phyloP scores from a whole-genome alignment of 2,888 invertebrate species.

The Thymelicus sylvestris region DNA sequence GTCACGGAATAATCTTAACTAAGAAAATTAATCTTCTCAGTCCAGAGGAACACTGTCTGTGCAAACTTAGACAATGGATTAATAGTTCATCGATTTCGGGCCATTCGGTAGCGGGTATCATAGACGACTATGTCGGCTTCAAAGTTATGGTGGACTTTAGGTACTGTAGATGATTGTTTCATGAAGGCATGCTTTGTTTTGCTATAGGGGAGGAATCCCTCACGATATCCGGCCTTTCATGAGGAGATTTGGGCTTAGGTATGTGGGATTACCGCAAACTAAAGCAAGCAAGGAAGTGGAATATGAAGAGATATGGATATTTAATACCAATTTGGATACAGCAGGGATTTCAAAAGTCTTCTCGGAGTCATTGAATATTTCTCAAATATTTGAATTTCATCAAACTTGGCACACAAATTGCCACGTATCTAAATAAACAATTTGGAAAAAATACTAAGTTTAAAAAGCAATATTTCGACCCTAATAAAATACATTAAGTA shows the following conservation, averaged over 20 bases:
- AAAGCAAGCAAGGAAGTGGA: too few species aligned
- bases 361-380: too few species aligned
- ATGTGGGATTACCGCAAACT: too few species aligned
- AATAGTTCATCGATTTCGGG: conserved; percentile 83
- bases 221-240: too few species aligned
- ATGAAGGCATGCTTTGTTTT: conserved; percentile 8
- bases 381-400: too few species aligned
- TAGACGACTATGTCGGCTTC: conserved; percentile 14
- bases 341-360: too few species aligned
- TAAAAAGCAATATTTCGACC: conserved; percentile 18
- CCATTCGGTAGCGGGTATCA: conserved; percentile 60
- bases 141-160: neutral
- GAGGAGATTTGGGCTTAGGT: too few species aligned
- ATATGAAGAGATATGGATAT: too few species aligned
- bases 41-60: conserved; percentile 80
- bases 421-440: neutral
- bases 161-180: neutral
- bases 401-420: neutral
- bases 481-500: conserved; percentile 26
- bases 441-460: conserved; percentile 9
- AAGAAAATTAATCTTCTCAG: conserved; percentile 85
- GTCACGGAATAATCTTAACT: conserved; percentile 85
- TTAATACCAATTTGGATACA: too few species aligned
- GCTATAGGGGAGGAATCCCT: neutral
- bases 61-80: conserved; percentile 84